Evolutionary conservation across 2,888 invertebrate species (phyloP).

Genomic region (Oxystoma pomonae): DNA sequence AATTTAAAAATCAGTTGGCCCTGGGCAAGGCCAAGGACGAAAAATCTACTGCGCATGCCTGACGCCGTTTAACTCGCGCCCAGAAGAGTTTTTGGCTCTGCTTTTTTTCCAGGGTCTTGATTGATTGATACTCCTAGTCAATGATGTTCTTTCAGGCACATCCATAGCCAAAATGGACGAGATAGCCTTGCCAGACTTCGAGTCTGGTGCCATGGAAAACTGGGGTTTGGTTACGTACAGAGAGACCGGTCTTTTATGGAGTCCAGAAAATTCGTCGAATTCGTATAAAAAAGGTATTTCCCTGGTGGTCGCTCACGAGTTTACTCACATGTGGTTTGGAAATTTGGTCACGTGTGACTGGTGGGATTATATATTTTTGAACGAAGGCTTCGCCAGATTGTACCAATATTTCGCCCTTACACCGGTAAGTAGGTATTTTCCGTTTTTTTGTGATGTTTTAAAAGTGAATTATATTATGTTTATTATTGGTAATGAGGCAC

Average conservation of each 20-base stretch:
- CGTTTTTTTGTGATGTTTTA: neutral
- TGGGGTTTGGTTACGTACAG: slow-evolving; percentile 84
- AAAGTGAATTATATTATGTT: slow-evolving; percentile 5
- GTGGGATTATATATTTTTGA: slow-evolving; percentile 74
- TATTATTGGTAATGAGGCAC: neutral
- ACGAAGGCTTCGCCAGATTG: slow-evolving; percentile 71
- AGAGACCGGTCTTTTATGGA: slow-evolving; percentile 56
- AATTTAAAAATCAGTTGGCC: no score
- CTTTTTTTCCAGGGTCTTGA: no score
- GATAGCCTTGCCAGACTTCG: slow-evolving; percentile 80
- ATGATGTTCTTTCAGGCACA: slow-evolving; percentile 4
- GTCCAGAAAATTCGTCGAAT: slow-evolving; percentile 49
- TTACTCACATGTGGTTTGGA: slow-evolving; percentile 82
- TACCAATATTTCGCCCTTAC: slow-evolving; percentile 59
- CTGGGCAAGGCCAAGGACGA: no score
- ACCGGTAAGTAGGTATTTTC: slow-evolving; percentile 26
- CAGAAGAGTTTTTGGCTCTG: no score
- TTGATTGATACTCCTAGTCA: no score
- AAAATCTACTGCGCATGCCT: no score
- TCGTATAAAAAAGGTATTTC: slow-evolving; percentile 61
- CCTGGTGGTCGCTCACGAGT: slow-evolving; percentile 68
- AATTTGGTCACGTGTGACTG: slow-evolving; percentile 70
- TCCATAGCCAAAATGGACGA: slow-evolving; percentile 69
- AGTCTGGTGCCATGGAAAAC: slow-evolving; percentile 86
- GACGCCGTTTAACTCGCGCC: no score